Percentiles rank a stretch among this genome's conserved stretches.
Evolutionary conservation across 2,113 vertebrate species (phyloP).

Genomic region (Chaetops frenatus): DNA sequence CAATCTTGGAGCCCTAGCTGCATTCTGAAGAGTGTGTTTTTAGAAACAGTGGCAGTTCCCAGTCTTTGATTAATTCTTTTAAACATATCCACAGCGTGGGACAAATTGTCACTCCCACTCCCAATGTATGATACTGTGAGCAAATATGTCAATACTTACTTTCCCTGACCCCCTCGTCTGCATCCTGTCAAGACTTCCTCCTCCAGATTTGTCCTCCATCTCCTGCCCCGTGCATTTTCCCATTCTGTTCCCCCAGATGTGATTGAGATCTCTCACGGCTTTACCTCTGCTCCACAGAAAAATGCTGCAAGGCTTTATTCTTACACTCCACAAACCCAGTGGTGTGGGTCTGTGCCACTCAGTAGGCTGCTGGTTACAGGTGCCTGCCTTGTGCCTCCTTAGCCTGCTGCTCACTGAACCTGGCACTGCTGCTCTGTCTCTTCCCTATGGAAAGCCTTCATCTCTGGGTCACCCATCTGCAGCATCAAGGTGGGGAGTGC

Average conservation of each 20-base stretch:
- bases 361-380: neutral
- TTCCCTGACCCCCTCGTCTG: neutral
- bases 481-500: accelerated
- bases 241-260: neutral
- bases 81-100: neutral
- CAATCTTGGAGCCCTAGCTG: neutral
- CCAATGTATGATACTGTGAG: neutral
- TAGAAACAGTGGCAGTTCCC: neutral
- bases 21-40: neutral
- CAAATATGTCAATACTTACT: neutral
- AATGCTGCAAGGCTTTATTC: neutral
- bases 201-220: neutral
- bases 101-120: neutral
- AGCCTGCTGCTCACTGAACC: neutral
- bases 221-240: neutral
- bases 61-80: neutral
- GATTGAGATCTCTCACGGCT: neutral
- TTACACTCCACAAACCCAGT: neutral
- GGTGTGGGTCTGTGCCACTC: too few relatives aligned
- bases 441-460: neutral
- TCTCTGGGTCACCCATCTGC: neutral
- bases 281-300: neutral
- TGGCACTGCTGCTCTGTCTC: neutral
- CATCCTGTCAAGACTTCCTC: neutral
- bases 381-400: neutral